Evolutionary conservation across 1,140 invertebrate species (phyloP).

Genomic region (Cydia strobilella): DNA sequence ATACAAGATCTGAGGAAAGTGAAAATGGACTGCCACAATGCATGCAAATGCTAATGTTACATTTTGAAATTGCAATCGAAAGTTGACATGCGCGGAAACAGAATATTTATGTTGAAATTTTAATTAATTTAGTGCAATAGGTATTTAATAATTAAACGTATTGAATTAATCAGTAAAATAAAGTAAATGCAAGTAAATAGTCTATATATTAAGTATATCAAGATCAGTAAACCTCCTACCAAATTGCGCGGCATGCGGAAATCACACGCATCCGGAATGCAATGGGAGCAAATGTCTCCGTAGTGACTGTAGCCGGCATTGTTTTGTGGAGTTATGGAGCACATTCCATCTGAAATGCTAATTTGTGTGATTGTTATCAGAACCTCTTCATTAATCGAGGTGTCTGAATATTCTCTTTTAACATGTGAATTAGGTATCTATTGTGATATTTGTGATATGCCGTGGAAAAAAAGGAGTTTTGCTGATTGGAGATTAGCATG

Average conservation of each 20-base stretch:
- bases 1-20: background rate
- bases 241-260: background rate
- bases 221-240: background rate
- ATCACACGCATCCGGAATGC: constrained; percentile 32
- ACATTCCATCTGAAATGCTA: constrained; percentile 19
- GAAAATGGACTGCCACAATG: constrained; percentile 13
- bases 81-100: constrained; percentile 13
- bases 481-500: background rate
- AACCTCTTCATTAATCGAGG: constrained; percentile 12
- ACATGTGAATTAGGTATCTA: constrained; percentile 2
- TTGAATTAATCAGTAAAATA: background rate
- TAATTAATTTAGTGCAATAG: constrained; percentile 16
- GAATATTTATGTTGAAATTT: background rate
- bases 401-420: constrained; percentile 19
- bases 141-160: constrained; percentile 5
- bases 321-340: background rate
- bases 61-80: constrained; percentile 26
- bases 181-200: background rate
- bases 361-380: constrained; percentile 23
- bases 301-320: background rate
- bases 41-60: constrained; percentile 17
- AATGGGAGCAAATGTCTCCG: constrained; percentile 1
- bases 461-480: background rate
- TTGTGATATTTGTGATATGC: background rate
- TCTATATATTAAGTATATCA: background rate